Evolutionary conservation across 2,797 vertebrate genomes (phyloP).

Genomic region (Threskiornis aethiopicus): DNA sequence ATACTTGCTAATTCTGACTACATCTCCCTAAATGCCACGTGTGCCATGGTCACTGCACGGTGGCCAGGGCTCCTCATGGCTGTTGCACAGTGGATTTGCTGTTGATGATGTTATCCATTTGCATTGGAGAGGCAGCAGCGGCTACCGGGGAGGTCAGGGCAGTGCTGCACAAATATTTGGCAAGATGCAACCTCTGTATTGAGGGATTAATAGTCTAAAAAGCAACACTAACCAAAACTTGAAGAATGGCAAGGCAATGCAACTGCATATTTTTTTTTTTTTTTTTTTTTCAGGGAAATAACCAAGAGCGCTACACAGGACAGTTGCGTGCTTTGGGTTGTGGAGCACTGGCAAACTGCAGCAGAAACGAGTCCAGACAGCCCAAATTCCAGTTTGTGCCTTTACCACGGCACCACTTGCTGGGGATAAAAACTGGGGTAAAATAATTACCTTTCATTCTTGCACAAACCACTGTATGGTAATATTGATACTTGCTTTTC

Average conservation of each 20-base stretch:
- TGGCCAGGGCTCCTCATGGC: neutral
- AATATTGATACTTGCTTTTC: neutral
- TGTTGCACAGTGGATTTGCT: accelerated
- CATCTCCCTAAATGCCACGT: accelerated
- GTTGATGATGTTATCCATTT: accelerated
- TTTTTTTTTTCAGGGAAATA: neutral
- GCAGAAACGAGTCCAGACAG: neutral
- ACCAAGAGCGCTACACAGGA: too few relatives aligned
- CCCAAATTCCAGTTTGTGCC: neutral
- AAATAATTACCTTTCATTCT: neutral
- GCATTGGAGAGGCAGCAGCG: neutral
- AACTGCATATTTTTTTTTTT: neutral
- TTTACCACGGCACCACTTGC: neutral
- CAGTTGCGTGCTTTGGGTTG: neutral
- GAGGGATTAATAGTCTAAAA: neutral
- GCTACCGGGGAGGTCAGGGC: neutral
- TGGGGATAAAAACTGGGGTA: neutral
- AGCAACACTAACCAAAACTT: neutral
- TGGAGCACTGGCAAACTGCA: neutral
- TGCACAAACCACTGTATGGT: neutral
- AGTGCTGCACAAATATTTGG: neutral
- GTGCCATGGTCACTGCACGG: accelerated
- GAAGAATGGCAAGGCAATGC: neutral
- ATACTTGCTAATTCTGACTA: accelerated
- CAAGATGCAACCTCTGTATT: neutral